These are phyloP conservation scores for Heliconius charithonia DNA, from an alignment of 2,888 invertebrate genomes.

Conservation along the genomic window DNA sequence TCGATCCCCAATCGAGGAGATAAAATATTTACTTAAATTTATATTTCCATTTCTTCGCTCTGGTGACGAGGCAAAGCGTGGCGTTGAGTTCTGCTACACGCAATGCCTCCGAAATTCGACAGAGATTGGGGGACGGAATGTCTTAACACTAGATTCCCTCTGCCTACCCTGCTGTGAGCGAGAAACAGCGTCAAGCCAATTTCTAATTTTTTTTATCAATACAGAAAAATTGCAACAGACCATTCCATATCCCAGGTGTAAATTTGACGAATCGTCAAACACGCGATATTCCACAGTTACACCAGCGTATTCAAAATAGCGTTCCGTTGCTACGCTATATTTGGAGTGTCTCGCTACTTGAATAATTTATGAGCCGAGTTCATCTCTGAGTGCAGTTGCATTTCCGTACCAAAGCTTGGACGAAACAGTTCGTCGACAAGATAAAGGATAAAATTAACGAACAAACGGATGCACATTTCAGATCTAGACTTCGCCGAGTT, in stretches of 20 bases:
- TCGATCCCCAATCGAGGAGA: too few species aligned
- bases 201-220: too few species aligned
- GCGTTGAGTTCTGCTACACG: too few species aligned
- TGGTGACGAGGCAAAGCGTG: too few species aligned
- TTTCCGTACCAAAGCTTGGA: conserved; percentile 70
- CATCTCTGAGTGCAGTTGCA: conserved; percentile 72
- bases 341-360: conserved; percentile 80
- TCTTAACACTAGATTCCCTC: too few species aligned
- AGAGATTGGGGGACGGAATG: too few species aligned
- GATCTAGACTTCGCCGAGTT: conserved; percentile 43
- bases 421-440: conserved; percentile 60
- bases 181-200: too few species aligned
- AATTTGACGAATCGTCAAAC: conserved; percentile 26
- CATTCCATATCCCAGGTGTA: not conserved
- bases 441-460: conserved; percentile 54
- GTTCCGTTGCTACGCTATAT: conserved; percentile 73
- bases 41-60: too few species aligned
- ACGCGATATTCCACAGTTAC: conserved; percentile 22
- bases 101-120: too few species aligned
- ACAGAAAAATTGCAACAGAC: not conserved
- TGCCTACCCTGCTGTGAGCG: too few species aligned
- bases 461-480: conserved; percentile 51
- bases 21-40: too few species aligned
- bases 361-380: conserved; percentile 81
- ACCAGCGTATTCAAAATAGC: conserved; percentile 68